Percentiles rank a stretch among this genome's conserved stretches.
Conservation (phyloP, 2,888 invertebrate genomes). For the Boloria euphrosyne region DNA sequence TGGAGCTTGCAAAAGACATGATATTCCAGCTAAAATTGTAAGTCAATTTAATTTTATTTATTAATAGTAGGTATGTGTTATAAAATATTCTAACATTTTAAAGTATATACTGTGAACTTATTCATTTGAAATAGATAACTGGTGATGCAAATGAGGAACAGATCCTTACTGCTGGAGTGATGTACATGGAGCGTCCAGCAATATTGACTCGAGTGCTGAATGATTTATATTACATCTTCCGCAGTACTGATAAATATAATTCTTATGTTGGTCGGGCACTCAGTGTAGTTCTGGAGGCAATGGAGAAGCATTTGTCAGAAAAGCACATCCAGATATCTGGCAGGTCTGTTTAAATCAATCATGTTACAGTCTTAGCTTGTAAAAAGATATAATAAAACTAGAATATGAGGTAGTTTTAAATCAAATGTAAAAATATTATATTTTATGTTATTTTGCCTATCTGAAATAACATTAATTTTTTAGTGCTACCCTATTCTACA, state of each 20-base stretch:
- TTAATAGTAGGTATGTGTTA: not conserved
- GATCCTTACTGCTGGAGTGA: constrained; percentile 91
- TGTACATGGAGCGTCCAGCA: constrained; percentile 92
- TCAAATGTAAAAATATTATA: not conserved
- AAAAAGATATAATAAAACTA: too few species aligned
- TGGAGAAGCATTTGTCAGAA: constrained; percentile 93
- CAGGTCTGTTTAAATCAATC: constrained; percentile 79
- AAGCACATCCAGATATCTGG: constrained; percentile 96
- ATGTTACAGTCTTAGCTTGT: not conserved
- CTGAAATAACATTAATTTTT: constrained; percentile 44
- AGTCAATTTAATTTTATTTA: constrained; percentile 36
- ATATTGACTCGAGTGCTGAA: constrained; percentile 92
- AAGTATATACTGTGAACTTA: not conserved
- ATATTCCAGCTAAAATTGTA: constrained; percentile 94
- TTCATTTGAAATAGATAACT: constrained; percentile 84
- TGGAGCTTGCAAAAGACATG: constrained; percentile 94
- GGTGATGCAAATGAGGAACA: constrained; percentile 96
- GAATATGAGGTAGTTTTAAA: too few species aligned
- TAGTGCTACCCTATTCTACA: constrained; percentile 97
- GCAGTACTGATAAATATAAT: constrained; percentile 87
- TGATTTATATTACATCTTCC: constrained; percentile 93
- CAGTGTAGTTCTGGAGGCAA: constrained; percentile 92
- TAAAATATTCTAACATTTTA: not conserved
- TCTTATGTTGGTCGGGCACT: constrained; percentile 88
- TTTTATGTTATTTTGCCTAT: not conserved